Evolutionary conservation across 1,140 invertebrate genomes (phyloP), one percentile per base, ranked within the genome.

Genomic region (Stenopsyche tienmushanensis): DNA sequence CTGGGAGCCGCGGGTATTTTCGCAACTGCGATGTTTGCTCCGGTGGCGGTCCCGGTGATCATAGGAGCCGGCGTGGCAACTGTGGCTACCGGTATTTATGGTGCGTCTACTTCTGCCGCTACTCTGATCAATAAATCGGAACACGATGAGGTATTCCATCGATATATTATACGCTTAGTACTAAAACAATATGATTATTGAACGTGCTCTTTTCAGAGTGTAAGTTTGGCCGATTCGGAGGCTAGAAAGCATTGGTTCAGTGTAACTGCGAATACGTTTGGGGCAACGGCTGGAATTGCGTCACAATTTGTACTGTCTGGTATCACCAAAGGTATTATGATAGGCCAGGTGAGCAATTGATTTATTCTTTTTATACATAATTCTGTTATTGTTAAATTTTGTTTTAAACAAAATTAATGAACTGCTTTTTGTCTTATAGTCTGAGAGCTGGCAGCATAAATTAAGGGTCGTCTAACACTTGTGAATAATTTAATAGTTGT

Each of bases 231-330:
- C 0, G 72, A 76, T 64, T 41, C 73, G 5, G 75, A 77, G 72
- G 73, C 75, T 21, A 66, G 77, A 49, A 72, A 66, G 8, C 76
- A 74, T 23, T 78, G 75, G 70, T 47, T 79, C 2, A 79, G 76
- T 50, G 73, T 78, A 34, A 69, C 71, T 1, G 76, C 74, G 21
- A 73, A 75, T 26, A 42, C 72, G 9, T 55, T 74, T 5, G 74
- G 76, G 18, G 72, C 78, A 64, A 66, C 70, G n/a, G 74, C 74
- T 21, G 72, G 72, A 10, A 76, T 74, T 9, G 72, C 73, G 10
- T 72, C 71, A 44, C 59, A 65, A 15, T 53, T 63, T 25, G 45
- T 71, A 8, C 17, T 65, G 24, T 49, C 50, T 15, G 58, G 58
- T 29, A 63, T 62, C 9, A 39, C 44, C 17, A 63, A 23, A 42